phyloP scores from a whole-genome alignment of 2,888 invertebrate species.

The Drosophila mimetica region DNA sequence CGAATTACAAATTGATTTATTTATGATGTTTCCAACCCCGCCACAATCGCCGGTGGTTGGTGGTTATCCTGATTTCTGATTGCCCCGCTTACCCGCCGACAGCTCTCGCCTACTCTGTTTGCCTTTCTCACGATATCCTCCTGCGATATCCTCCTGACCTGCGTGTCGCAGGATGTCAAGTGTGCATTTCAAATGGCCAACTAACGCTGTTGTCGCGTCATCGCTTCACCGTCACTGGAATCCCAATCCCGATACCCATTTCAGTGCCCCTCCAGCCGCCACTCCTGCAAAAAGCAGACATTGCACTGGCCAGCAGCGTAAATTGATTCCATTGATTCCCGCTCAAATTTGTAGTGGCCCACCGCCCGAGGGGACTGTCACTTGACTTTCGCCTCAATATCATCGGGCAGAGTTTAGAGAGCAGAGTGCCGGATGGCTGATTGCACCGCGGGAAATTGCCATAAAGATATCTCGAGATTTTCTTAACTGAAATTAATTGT shows the following conservation, averaged over 20 bases:
- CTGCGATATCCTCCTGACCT: constrained; percentile 31
- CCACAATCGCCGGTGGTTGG: constrained; percentile 26
- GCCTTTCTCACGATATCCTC: constrained; percentile 45
- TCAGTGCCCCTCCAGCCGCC: not conserved
- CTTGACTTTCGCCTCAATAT: constrained; percentile 34
- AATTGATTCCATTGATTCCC: constrained; percentile 69
- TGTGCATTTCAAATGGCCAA: constrained; percentile 38
- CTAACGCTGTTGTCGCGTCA: constrained; percentile 23
- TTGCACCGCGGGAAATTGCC: not conserved
- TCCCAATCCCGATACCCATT: constrained; percentile 1
- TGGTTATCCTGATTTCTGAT: constrained; percentile 14
- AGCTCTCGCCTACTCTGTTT: constrained; percentile 21
- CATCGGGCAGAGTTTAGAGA: constrained; percentile 1
- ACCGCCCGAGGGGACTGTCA: constrained; percentile 28
- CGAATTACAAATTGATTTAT: constrained; percentile 66
- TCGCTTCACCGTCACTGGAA: constrained; percentile 11
- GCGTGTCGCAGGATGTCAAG: constrained; percentile 43
- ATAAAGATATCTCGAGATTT: not conserved
- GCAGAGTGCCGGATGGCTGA: not conserved
- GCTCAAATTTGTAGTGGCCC: constrained; percentile 55
- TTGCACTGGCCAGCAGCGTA: constrained; percentile 25
- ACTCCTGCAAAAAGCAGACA: constrained; percentile 4
- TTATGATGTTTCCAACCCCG: constrained; percentile 47
- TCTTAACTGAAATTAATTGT: not conserved
- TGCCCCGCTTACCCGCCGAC: too few species aligned